These are phyloP conservation scores for Bergia sp. DNA, from an alignment of 92 coral and sea anemone genomes.

Conservation along the genomic window DNA sequence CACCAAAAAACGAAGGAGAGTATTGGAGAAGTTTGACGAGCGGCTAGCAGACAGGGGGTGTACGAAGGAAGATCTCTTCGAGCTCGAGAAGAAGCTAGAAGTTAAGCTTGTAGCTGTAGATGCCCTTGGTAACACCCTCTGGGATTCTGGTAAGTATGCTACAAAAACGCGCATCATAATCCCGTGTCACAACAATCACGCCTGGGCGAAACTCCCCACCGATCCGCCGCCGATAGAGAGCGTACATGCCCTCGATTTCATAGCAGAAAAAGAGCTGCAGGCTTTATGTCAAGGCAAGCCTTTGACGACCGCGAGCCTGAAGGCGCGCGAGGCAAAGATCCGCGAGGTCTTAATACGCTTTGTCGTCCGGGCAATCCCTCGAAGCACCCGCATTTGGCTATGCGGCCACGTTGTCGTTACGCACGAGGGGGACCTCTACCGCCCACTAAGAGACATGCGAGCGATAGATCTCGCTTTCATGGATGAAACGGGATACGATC, in stretches of 20 bases:
- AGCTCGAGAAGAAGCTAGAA: conserved; percentile 12
- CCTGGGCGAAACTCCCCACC: neutral
- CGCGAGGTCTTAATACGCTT: conserved; percentile 13
- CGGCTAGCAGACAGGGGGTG: neutral
- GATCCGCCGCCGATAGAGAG: neutral
- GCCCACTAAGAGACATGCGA: neutral
- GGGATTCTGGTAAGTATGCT: conserved; percentile 31
- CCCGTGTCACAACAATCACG: conserved; percentile 35
- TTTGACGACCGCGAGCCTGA: neutral
- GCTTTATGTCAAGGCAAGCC: too few relatives aligned
- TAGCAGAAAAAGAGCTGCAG: conserved; percentile 1
- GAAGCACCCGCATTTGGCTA: neutral
- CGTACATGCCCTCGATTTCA: conserved; percentile 38
- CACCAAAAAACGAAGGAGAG: neutral
- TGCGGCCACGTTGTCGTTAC: conserved; percentile 30
- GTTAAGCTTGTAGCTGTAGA: conserved; percentile 22
- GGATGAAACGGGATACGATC: conserved; percentile 20
- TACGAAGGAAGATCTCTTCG: neutral
- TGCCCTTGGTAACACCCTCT: conserved; percentile 13
- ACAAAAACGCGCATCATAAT: neutral
- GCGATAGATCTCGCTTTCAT: conserved; percentile 9
- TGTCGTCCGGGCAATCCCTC: conserved; percentile 19
- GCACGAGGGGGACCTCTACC: conserved; percentile 19
- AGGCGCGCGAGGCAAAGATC: neutral
- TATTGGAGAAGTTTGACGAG: conserved; percentile 12